Conservation (phyloP, 2,797 vertebrate species). For the Smutsia temminckii region DNA sequence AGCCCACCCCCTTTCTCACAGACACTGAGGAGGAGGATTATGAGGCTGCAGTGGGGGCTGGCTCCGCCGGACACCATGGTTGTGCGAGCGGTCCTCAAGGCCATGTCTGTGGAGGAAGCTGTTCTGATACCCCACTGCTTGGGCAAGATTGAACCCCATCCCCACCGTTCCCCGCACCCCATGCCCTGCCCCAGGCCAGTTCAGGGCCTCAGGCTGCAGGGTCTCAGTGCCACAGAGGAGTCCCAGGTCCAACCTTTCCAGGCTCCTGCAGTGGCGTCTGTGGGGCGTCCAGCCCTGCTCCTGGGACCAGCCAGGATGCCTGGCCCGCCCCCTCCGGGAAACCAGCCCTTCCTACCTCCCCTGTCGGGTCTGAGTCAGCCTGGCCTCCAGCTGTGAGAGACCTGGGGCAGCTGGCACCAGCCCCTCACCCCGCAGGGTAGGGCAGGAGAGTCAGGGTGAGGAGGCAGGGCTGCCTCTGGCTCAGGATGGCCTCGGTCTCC, state of each 20-base stretch:
- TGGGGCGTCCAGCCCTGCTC: accelerated
- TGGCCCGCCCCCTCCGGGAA: neutral
- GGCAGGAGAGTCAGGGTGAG: neutral
- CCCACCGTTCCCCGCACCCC: accelerated
- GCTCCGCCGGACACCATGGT: accelerated
- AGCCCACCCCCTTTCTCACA: neutral
- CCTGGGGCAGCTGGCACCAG: neutral
- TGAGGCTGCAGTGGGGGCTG: accelerated
- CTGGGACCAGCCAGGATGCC: neutral
- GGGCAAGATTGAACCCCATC: neutral
- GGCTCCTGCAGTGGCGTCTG: neutral
- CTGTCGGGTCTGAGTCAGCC: neutral
- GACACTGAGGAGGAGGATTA: slow-evolving; percentile 35
- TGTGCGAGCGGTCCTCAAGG: accelerated
- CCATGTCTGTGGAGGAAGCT: slow-evolving; percentile 41
- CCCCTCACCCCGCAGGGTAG: neutral
- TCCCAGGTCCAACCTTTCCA: neutral
- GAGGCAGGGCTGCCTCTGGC: neutral
- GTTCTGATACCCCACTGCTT: neutral
- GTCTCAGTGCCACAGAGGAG: neutral
- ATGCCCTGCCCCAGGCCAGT: neutral
- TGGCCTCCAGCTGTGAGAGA: neutral
- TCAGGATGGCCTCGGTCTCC: neutral
- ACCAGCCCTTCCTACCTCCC: neutral
- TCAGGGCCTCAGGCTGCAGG: neutral